Evolutionary conservation across 2,797 vertebrate genomes (phyloP).

Genomic region (Lutjanus campechanus): DNA sequence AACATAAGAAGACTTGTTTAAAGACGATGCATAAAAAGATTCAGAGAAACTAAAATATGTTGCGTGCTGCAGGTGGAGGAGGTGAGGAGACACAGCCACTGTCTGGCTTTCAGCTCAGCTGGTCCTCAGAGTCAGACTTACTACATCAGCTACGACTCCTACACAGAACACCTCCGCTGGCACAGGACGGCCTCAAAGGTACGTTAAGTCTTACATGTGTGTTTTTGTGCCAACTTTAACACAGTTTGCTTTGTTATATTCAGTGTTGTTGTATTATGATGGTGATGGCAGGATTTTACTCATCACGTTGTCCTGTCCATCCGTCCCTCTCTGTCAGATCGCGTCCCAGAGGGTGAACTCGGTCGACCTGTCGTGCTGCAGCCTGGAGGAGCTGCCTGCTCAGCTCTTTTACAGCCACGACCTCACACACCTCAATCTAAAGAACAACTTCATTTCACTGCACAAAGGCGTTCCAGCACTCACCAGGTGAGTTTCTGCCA

Average conservation of each 20-base stretch:
- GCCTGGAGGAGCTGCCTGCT: conserved; percentile 93
- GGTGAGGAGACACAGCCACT: conserved; percentile 96
- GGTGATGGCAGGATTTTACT: not conserved
- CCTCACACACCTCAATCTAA: conserved; percentile 98
- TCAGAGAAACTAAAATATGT: not conserved
- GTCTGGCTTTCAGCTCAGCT: conserved; percentile 95
- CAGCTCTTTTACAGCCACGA: conserved; percentile 98
- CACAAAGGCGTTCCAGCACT: conserved; percentile 79
- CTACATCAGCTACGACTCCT: conserved; percentile 96
- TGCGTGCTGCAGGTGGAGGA: conserved; percentile 92
- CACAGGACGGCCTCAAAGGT: conserved; percentile 96
- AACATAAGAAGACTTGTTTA: not conserved
- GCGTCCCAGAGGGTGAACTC: conserved; percentile 98
- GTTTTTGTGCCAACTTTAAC: not conserved
- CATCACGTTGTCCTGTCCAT: not conserved
- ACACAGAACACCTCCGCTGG: conserved; percentile 96
- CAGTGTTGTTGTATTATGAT: not conserved
- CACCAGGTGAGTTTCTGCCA: conserved; percentile 70
- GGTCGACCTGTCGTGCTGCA: conserved; percentile 97
- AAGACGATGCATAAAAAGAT: not conserved
- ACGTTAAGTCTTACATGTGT: not conserved
- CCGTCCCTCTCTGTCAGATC: conserved; percentile 83
- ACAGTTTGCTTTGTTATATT: not conserved
- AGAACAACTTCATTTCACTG: conserved; percentile 89
- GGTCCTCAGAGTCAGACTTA: conserved; percentile 98